Base-by-base conservation (phyloP, 2,113 vertebrate genomes). In the Symphodus melops region DNA sequence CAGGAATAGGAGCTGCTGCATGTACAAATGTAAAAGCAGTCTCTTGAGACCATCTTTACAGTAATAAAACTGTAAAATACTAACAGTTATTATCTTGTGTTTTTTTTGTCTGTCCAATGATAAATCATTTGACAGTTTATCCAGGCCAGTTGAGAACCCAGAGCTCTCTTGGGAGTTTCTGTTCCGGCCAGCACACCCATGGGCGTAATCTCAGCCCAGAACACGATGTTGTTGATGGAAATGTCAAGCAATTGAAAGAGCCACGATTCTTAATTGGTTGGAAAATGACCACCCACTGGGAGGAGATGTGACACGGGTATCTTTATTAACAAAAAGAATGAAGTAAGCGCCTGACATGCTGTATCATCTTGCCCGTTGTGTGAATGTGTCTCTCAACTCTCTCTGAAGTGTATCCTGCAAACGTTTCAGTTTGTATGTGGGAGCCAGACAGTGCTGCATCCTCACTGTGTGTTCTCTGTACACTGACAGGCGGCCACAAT, bases 91-190 rank as follows among this genome's bases (percentile, higher is more conserved):
- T 63, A 78, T 48, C 73, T 64, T 55, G 42, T 44, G 37, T 23
- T 54, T 70, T 33, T 56, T 28, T 49, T n/a, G n/a, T 64, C 63
- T 44, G 12, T n/a, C 33, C 71, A 53, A 81, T 68, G 61, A 73
- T 79, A 67, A 82, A 73, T 85, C 39, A 81, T 77, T 57, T 77
- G 79, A 82, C 64, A 70, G 58, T 77, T 79, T 79, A 77, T 72
- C 56, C 58, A 44, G 41, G 77, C 55, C n/a, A 54, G 59, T 42
- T 60, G 36, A 84, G 49, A 74, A 62, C 67, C 56, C 60, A 37
- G 21, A 14, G 71, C 9, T 10, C 77, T 80, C 28, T 37, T 71
- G 75, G 80, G 77, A 84, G 69, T 73, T 59, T 63, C 46, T 67
- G 63, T 68, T 68, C 67, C n/a, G 0, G 21, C 52, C 61, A 2